Conservation (phyloP, 2,797 vertebrate genomes). For the Glyptemys insculpta region DNA sequence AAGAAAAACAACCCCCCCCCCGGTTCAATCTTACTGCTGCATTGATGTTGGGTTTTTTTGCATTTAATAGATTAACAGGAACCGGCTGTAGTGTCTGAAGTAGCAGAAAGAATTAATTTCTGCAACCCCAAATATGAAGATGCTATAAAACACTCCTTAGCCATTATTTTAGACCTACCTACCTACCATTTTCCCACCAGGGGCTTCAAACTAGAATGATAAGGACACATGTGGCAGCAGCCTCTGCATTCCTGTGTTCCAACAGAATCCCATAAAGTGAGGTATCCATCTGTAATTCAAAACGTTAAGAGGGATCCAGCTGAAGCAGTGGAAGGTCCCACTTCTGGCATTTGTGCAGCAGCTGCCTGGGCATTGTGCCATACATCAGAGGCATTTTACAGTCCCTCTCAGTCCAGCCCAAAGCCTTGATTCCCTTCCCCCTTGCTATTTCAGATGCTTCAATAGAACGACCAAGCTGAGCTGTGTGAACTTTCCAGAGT, state of each 20-base stretch:
- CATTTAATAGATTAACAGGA: neutral
- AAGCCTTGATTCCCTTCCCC: slow-evolving; percentile 53
- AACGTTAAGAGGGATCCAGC: slow-evolving; percentile 50
- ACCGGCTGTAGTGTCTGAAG: neutral
- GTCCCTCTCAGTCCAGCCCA: slow-evolving; percentile 38
- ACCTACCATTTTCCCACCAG: slow-evolving; percentile 41
- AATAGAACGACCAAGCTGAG: neutral
- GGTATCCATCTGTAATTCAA: slow-evolving; percentile 64
- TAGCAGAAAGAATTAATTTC: slow-evolving; percentile 4
- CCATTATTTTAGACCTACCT: neutral
- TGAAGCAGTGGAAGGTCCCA: slow-evolving; percentile 51
- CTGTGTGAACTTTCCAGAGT: slow-evolving; percentile 34
- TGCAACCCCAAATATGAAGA: slow-evolving; percentile 9
- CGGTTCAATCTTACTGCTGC: neutral
- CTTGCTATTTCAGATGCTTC: slow-evolving; percentile 46
- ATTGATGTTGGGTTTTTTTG: neutral
- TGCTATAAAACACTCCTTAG: slow-evolving; percentile 10
- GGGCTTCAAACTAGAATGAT: slow-evolving; percentile 65
- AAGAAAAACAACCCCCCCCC: neutral
- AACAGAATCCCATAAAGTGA: slow-evolving; percentile 48
- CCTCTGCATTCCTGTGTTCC: slow-evolving; percentile 12
- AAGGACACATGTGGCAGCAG: slow-evolving; percentile 53
- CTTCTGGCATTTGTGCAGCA: slow-evolving; percentile 39
- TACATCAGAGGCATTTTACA: slow-evolving; percentile 47
- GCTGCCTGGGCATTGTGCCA: slow-evolving; percentile 58